Evolutionary conservation across 2,113 vertebrate genomes (phyloP), one percentile per base, ranked within the genome.

Genomic region (Drymodes brunneopygia): DNA sequence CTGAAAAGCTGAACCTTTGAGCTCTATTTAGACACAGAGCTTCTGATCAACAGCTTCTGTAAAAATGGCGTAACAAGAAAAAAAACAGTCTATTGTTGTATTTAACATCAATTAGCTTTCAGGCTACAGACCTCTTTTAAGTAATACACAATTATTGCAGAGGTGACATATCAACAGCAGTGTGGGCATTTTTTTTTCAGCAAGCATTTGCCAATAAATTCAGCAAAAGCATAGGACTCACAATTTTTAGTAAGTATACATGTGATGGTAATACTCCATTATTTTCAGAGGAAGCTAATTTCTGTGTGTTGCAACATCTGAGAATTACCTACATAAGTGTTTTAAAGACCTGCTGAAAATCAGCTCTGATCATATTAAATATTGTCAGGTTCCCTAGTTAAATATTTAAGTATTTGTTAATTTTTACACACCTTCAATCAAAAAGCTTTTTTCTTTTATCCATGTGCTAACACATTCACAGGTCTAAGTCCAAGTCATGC

Each of bases 401-500:
- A 95, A 90, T 83, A 71, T 92, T 94, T 71, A 90, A 14, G 20
- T 64, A 84, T 83, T 82, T 88, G 82, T 66, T 79, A 88, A 88
- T n/a, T 95, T 94, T 94, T 60, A 94, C 87, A 81, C 60, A 54
- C 17, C 60, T 94, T 92, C 81, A 88, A 17, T 81, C 28, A 77
- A 73, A 79, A 51, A 38, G 15, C 5, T 3, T 31, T 75, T 87
- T 78, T 44, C 67, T 79, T 65, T 92, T 84, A 96, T 81, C 95
- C 72, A 16, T 42, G 10, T 86, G 57, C 80, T 93, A 96, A 88
- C 80, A 95, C 31, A 56, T 61, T 72, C 82, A 31, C 80, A 81
- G 95, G 66, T 84, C 95, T 78, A 96, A 96, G 96, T 94, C 92
- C 96, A 88, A 71, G 69, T 23, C 29, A 70, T 3, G 16, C 3